Base-by-base conservation (phyloP, 2,797 vertebrate species). In the Leptoclinus maculatus region DNA sequence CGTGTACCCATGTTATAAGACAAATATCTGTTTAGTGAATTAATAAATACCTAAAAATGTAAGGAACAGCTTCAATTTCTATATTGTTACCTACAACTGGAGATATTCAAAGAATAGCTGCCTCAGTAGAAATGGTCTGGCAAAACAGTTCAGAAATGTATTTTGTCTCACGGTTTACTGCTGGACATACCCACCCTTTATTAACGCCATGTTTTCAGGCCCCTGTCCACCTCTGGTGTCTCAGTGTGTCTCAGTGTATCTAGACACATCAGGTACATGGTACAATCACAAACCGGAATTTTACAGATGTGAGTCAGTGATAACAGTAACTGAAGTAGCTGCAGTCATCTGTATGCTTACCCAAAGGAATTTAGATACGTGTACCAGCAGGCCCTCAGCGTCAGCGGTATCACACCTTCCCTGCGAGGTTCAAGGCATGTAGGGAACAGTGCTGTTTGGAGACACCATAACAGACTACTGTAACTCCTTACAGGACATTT, bases 381-480 rank as follows among this genome's bases (percentile, higher is more conserved):
- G 92, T 83, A 84, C 49, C 62, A 63, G 84, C 93, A 92, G 74
- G 92, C 74, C 88, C 80, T 39, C 21, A n/a, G 70, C 89, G 87
- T 93, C 92, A 93, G 2, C 13, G 47, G n/a, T 1, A 14, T 17
- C 19, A 34, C 71, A 79, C 74, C 70, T 81, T 75, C n/a, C 38
- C 73, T 65, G 45, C 9, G 12, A 54, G 10, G 43, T 54, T 73
- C 67, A 74, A 81, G 65, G 17, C n/a, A 63, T 68, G 38, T 19
- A 45, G 25, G 8, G 60, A 56, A 54, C 6, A 3, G 34, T 53
- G 2, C 17, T n/a, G 62, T 82, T 77, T 58, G 34, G 47, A 69
- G 57, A 69, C 32, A 32, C 5, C 5, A 2, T 3, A 49, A 34
- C 14, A 25, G 39, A 64, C 14, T 21, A 38, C 5, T 21, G 38